A percentile compares a stretch with the other conserved stretches of the same genome.
Conservation (phyloP, 2,113 vertebrate species). For the Eurystomus gularis region DNA sequence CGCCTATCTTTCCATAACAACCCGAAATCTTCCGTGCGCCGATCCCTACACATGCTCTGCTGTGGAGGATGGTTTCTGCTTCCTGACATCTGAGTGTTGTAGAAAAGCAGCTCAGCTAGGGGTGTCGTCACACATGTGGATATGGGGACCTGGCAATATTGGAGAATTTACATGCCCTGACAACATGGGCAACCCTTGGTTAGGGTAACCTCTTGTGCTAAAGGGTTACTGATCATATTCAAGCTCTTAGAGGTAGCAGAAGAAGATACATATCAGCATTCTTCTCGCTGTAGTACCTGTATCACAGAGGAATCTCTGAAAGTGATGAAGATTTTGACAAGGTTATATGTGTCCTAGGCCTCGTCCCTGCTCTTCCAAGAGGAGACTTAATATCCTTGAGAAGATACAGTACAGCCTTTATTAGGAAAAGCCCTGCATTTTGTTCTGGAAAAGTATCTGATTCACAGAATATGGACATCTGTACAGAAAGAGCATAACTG, state of each 20-base stretch:
- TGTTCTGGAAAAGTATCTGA: neutral
- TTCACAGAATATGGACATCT: neutral
- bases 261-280: neutral
- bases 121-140: neutral
- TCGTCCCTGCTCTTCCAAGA: neutral
- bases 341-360: neutral
- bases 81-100: neutral
- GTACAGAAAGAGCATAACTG: neutral
- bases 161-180: neutral
- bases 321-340: neutral
- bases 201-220: neutral
- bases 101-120: neutral
- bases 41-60: too few relatives aligned
- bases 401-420: neutral
- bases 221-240: neutral
- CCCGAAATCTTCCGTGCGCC: too few relatives aligned
- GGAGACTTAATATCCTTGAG: neutral
- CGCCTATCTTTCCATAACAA: too few relatives aligned
- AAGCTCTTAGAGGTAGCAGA: neutral
- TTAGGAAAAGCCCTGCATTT: neutral
- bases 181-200: neutral
- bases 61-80: neutral
- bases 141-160: neutral
- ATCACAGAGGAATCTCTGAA: neutral
- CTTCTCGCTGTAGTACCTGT: neutral